A percentile compares a stretch with the other conserved stretches of the same genome.
Conservation (phyloP, 2,797 vertebrate species). For the Alfaro cultratus region DNA sequence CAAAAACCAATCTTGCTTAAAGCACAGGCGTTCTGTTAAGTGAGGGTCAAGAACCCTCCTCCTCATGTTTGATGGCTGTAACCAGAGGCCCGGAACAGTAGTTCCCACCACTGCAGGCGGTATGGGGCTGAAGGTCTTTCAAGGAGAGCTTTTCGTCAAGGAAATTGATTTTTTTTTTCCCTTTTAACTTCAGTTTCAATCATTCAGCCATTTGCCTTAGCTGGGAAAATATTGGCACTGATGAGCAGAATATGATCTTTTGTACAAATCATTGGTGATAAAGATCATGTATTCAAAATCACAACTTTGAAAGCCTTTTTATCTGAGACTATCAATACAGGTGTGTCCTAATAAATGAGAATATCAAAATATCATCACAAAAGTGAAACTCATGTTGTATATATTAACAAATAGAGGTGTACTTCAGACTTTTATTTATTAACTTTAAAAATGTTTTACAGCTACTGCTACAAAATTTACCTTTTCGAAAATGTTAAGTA, state of each 20-base stretch:
- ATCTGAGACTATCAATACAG: not conserved
- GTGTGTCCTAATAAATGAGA: not conserved
- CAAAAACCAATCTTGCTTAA: constrained; percentile 43
- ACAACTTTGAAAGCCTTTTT: not conserved
- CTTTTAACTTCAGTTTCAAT: not conserved
- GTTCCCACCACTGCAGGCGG: constrained; percentile 26
- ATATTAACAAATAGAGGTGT: not conserved
- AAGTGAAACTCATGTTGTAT: not conserved
- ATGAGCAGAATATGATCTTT: not conserved
- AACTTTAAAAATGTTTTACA: not conserved
- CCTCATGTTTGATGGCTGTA: constrained; percentile 26
- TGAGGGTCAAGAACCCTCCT: constrained; percentile 47
- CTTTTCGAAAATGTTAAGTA: not conserved
- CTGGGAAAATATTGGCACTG: not conserved
- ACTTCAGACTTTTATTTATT: not conserved
- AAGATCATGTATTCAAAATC: not conserved
- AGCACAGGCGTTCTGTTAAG: constrained; percentile 39
- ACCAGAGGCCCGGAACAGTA: constrained; percentile 30
- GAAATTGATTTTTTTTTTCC: constrained; percentile 3
- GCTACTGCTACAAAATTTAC: not conserved
- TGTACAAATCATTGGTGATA: not conserved
- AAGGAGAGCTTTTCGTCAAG: constrained; percentile 19
- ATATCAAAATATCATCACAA: not conserved
- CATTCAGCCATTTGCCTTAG: not conserved
- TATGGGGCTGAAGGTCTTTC: constrained; percentile 27